Percentiles rank a stretch among this genome's conserved stretches.
Conservation (phyloP, 2,113 vertebrate genomes). For the Cygnus atratus region DNA sequence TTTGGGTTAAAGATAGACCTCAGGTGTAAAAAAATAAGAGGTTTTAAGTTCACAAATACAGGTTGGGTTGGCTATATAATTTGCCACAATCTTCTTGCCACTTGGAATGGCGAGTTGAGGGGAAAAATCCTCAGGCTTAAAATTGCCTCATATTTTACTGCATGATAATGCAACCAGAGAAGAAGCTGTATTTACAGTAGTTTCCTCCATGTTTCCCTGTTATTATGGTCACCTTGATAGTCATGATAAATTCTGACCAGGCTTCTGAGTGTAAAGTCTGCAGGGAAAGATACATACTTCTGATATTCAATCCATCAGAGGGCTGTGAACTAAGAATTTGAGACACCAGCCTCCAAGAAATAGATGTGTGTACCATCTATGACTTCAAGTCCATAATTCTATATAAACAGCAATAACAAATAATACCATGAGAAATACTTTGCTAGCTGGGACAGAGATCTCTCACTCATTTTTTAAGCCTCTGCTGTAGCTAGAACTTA, state of each 20-base stretch:
- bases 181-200: background rate
- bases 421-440: background rate
- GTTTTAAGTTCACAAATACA: background rate
- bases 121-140: background rate
- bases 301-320: background rate
- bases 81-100: background rate
- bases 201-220: background rate
- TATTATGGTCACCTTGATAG: background rate
- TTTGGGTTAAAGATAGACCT: background rate
- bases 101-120: background rate
- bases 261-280: background rate
- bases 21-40: background rate
- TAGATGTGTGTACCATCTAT: background rate
- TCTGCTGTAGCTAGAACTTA: background rate
- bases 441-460: background rate
- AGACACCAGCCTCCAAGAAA: background rate
- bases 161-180: background rate
- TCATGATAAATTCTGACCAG: background rate
- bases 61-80: background rate
- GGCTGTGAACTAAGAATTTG: background rate
- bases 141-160: background rate
- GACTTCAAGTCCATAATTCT: background rate
- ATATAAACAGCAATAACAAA: background rate
- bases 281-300: background rate
- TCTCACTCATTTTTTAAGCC: background rate